Percentiles rank a stretch among this genome's conserved stretches.
These are phyloP conservation scores for Tetragnatha versicolor DNA, from an alignment of 1,140 invertebrate genomes.

Conservation along the genomic window DNA sequence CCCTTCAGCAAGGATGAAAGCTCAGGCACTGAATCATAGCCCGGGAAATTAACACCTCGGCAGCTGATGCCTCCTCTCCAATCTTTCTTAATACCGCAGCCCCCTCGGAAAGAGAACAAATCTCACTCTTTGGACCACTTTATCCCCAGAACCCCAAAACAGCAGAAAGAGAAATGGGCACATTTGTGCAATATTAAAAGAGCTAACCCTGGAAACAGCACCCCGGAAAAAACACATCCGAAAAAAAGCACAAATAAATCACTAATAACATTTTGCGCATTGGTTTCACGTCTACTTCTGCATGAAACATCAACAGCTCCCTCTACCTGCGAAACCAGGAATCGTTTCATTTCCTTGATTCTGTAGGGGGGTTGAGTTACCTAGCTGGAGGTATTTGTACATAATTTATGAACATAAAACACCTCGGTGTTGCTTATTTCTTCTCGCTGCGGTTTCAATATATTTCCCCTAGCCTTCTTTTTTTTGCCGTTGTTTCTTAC, in stretches of 20 bases:
- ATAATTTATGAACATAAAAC: conserved; percentile 55
- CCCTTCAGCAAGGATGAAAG: too few relatives aligned
- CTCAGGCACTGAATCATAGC: too few relatives aligned
- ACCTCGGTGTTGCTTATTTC: conserved; percentile 41
- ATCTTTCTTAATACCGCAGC: background rate
- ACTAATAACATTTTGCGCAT: conserved; percentile 54
- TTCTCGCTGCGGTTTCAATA: conserved; percentile 36
- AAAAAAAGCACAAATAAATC: conserved; percentile 47
- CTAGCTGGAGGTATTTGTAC: conserved; percentile 42
- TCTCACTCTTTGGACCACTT: conserved; percentile 3
- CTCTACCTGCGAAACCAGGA: conserved; percentile 18
- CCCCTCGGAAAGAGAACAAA: background rate
- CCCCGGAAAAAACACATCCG: background rate
- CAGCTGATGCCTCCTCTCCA: background rate
- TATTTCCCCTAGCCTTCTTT: conserved; percentile 15
- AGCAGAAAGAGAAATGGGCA: conserved; percentile 40
- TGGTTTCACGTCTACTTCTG: conserved; percentile 31
- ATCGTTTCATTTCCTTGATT: conserved; percentile 50
- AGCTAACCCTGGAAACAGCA: conserved; percentile 18
- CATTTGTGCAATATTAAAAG: conserved; percentile 54
- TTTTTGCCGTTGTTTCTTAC: background rate
- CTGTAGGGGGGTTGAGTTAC: conserved; percentile 41
- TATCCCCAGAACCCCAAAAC: conserved; percentile 14
- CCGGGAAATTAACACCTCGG: too few relatives aligned
- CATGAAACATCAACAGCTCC: conserved; percentile 47